A percentile compares a stretch with the other conserved stretches of the same genome.
These are phyloP conservation scores for Crotalus tigris DNA, from an alignment of 2,113 vertebrate genomes.

Conservation along the genomic window DNA sequence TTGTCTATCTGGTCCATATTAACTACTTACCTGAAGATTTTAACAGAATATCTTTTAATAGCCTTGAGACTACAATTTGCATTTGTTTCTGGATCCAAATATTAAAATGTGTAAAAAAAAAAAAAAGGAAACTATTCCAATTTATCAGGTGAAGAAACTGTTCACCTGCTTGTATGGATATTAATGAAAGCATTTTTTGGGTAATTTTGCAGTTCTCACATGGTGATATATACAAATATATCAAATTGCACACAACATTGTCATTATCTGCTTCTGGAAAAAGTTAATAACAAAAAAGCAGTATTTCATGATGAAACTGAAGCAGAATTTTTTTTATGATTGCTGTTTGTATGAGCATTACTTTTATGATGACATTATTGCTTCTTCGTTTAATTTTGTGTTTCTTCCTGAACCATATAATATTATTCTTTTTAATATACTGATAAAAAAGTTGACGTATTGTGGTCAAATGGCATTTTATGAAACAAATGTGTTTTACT, in stretches of 20 bases:
- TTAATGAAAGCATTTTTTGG: not conserved
- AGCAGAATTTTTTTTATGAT: not conserved
- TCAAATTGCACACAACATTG: not conserved
- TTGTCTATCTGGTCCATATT: not conserved
- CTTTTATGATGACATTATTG: not conserved
- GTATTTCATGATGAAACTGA: not conserved
- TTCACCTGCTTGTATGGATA: not conserved
- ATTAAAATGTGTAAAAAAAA: not conserved
- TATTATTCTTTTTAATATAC: constrained; percentile 11
- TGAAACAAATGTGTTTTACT: not conserved
- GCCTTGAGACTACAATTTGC: not conserved
- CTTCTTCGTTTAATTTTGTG: constrained; percentile 16
- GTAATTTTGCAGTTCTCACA: not conserved
- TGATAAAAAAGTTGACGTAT: not conserved
- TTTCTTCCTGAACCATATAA: not conserved
- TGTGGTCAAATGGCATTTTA: not conserved
- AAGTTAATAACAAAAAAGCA: not conserved
- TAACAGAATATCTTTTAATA: not conserved
- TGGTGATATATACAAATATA: not conserved
- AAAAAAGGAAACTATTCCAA: not conserved
- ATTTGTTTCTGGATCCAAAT: not conserved
- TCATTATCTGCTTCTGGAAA: not conserved
- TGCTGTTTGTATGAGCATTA: not conserved
- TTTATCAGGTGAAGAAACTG: not conserved
- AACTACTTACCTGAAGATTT: not conserved